Evolutionary conservation across 2,113 vertebrate genomes (phyloP).

Genomic region (Oreotragus oreotragus): DNA sequence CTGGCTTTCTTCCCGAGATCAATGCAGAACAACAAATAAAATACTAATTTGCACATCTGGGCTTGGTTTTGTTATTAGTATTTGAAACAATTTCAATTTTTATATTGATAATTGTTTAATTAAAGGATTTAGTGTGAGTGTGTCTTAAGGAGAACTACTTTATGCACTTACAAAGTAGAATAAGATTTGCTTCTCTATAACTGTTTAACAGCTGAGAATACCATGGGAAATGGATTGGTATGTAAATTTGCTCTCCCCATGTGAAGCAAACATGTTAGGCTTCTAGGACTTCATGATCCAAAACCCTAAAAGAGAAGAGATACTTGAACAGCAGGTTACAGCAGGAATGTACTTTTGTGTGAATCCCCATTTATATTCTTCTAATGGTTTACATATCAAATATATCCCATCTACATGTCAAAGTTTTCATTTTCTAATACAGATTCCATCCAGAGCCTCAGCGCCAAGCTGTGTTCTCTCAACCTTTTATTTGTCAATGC

Average conservation of each 20-base stretch:
- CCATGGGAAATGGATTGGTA: not conserved
- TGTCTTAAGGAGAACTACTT: not conserved
- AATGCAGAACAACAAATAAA: not conserved
- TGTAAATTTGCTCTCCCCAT: not conserved
- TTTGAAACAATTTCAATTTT: not conserved
- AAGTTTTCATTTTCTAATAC: not conserved
- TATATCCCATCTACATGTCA: not conserved
- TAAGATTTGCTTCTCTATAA: not conserved
- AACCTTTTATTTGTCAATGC: not conserved
- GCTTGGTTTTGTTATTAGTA: not conserved
- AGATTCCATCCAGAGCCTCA: not conserved
- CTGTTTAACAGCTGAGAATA: not conserved
- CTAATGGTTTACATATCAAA: not conserved
- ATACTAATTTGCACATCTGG: not conserved
- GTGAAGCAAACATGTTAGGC: not conserved
- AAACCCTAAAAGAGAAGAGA: not conserved
- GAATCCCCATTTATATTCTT: not conserved
- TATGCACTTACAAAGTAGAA: not conserved
- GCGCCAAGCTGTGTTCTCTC: not conserved
- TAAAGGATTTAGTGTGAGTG: not conserved
- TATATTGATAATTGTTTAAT: not conserved
- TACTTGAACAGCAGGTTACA: not conserved
- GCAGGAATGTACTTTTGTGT: not conserved
- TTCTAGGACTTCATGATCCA: not conserved
- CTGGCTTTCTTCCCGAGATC: not conserved